Base-by-base conservation (phyloP, 2,113 vertebrate species). In the Microtus oregoni region DNA sequence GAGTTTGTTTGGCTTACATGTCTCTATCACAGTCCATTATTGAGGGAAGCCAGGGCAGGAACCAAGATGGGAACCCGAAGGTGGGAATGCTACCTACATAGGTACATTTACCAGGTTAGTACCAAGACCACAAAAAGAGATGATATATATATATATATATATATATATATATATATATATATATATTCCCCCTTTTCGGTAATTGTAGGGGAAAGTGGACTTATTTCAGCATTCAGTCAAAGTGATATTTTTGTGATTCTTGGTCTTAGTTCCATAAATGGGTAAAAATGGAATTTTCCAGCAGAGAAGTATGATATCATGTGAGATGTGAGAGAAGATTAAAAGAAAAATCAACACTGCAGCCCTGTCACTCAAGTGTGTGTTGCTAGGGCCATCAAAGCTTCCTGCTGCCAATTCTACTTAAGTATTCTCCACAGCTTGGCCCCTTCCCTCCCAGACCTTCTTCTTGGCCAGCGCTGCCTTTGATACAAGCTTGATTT, bases 261-360 rank as follows among this genome's bases (percentile, higher is more conserved):
- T 91, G 61, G 83, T 35, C 19, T 94, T 55, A 52, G 30, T 86
- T 81, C 85, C 52, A 47, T 83, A 91, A 96, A 86, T 55, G 73
- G 89, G 52, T 68, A 95, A 96, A 97, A 86, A 83, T 68, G 26
- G 38, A 89, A 90, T 91, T 97, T 92, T 96, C 73, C 58, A 92
- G 82, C 61, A 94, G 77, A 87, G 73, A 96, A 89, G 38, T 91
- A 28, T 86, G 61, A 87, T 94, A 93, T 94, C 76, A 83, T 78
- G 92, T 58, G 58, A 58, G 96, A 97, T 90, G 88, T 75, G 83
- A 95, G 88, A 95, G 78, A 97, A 97, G 95, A 97, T 97, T 94
- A 97, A 97, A 97, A 97, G 96, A 92, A 97, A 97, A 97, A 94
- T 90, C 92, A 93, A 67, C 94, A 85, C 90, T 93, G 65, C 35